Evolutionary conservation across 2,888 invertebrate species (phyloP), one percentile per base, ranked within the genome.

Genomic region (Pyrochroa serraticornis): DNA sequence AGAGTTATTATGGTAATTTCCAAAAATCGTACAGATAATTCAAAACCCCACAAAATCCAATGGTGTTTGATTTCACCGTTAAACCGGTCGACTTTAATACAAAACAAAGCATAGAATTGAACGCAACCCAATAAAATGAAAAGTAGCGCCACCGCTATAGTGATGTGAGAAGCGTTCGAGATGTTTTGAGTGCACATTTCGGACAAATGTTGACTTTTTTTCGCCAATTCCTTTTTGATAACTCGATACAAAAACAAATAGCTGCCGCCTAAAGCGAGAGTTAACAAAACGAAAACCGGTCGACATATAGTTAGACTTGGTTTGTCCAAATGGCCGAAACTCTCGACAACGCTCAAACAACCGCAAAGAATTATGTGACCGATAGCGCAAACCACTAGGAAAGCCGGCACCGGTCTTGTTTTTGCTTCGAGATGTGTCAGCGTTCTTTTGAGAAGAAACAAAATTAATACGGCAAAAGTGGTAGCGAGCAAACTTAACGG

Each of bases 31-130:
- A 94, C 85, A 0, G 91, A 90, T 72, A 93, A 89, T 74, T 95
- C 93, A 80, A 92, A 95, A 12, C 92, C 90, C 93, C 94, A 95
- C 82, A 95, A 90, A 2, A 94, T 83, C 96, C 96, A 96, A 60
- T 89, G 88, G 69, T 88, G 87, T 69, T 89, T 88, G 1, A 84
- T 83, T 31, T 85, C 84, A 53, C 81, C 82, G 12, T 83, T 83
- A 69, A 78, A 78, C 35, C 75, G 67, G 60, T 78, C 78, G 7
- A 71, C 78, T 71, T 83, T 82, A 38, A 89, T 86, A 43, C 85
- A 86, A 70, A 89, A 85, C 43, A 91, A 83, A 1, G 92, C 93
- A 75, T 93, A 95, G 14, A 95, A 85, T 74, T 95, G 94, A 22
- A 95, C 83, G 8, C 87, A 87, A 1, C 93, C 93, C 81, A 93